Conservation (phyloP, 2,113 vertebrate species). For the Numida meleagris region DNA sequence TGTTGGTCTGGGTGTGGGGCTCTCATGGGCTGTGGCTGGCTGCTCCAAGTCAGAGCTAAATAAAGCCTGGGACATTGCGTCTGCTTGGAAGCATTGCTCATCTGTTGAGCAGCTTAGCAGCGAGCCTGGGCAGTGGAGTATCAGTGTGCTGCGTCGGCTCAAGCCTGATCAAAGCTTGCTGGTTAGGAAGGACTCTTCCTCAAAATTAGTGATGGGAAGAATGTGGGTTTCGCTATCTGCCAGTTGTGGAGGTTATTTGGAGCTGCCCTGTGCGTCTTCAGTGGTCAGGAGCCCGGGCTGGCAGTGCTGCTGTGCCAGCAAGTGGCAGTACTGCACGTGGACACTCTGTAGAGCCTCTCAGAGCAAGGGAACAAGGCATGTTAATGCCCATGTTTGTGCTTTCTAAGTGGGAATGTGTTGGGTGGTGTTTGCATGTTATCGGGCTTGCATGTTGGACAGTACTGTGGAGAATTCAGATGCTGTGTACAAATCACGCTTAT, state of each 20-base stretch:
- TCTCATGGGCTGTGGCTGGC: not conserved
- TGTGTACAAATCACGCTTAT: not conserved
- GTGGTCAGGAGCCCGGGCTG: not conserved
- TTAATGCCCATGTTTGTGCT: not conserved
- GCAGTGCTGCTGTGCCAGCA: not conserved
- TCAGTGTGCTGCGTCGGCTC: not conserved
- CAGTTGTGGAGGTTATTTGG: not conserved
- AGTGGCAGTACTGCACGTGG: not conserved
- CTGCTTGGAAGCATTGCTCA: not conserved
- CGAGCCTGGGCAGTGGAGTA: not conserved
- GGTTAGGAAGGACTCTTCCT: not conserved
- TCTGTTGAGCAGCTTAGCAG: not conserved
- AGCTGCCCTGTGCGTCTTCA: not conserved
- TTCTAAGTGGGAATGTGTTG: not conserved
- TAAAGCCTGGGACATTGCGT: not conserved
- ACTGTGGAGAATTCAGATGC: not conserved
- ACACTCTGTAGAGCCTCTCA: not conserved
- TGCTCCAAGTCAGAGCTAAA: not conserved
- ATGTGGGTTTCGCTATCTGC: not conserved
- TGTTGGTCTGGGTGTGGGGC: not conserved
- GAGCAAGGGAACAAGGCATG: not conserved
- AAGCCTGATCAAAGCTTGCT: not conserved
- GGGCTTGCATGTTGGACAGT: not conserved
- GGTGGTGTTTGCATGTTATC: not conserved
- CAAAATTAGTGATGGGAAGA: not conserved